Conservation (phyloP, 2,113 vertebrate species). For the Emberiza fucata region DNA sequence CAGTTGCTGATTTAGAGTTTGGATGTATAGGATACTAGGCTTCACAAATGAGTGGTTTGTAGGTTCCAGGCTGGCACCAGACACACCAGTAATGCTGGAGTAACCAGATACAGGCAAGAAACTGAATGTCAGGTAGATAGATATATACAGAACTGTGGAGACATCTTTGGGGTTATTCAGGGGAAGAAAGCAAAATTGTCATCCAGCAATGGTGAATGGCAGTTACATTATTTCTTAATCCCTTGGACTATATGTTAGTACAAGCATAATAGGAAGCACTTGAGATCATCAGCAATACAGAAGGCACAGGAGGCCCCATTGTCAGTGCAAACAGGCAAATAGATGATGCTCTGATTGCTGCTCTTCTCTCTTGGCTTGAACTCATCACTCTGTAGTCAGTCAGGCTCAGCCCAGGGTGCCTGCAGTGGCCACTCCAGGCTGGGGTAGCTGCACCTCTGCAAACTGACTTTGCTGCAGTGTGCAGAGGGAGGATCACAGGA, state of each 20-base stretch:
- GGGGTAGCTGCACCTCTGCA: neutral
- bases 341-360: neutral
- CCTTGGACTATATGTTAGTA: neutral
- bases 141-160: neutral
- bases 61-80: neutral
- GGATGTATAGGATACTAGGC: neutral
- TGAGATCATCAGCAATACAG: neutral
- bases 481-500: neutral
- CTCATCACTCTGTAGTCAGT: neutral
- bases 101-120: neutral
- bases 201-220: neutral
- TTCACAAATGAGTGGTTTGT: neutral
- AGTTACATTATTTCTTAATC: neutral
- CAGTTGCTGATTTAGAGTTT: neutral
- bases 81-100: neutral
- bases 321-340: neutral
- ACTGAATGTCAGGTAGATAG: neutral
- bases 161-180: neutral
- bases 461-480: neutral
- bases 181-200: neutral
- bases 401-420: neutral
- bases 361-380: neutral
- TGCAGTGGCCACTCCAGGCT: neutral
- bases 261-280: neutral
- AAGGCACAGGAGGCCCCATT: neutral